Evolutionary conservation across 2,888 invertebrate genomes (phyloP), one percentile per base, ranked within the genome.

Genomic region (Pterostichus niger): DNA sequence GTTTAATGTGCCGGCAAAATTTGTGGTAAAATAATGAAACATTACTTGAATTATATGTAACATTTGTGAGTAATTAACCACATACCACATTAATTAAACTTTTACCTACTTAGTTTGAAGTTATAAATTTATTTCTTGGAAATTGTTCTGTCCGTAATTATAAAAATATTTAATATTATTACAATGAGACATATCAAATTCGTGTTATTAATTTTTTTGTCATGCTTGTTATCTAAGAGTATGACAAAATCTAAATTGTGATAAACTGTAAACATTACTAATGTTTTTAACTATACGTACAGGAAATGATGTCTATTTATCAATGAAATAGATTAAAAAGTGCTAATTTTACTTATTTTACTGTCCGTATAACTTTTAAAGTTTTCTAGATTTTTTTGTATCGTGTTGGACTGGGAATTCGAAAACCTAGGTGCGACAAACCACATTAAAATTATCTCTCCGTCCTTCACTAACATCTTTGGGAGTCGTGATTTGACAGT

Each of bases 41-140:
- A 31, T 59, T 10, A 59, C 11, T 31, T 9, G 31, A 11, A 31
- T 31, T 59, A 11, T 59, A 24, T 49, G 0, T 13, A 59, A 11
- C 59, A 59, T 33, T 31, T n/a, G n/a, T 59, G 24, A 59, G 59
- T 59, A 59, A 31, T 59, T 59, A 59, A 11, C 59, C 59, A 11
- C 59, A 59, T 59, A 59, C 59, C 59, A 59, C 59, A 59, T 59
- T n/a, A 59, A 59, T 59, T 59, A 59, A 31, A 59, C 31, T 59
- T n/a, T 59, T 59, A 59, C 31, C 17, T 59, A 59, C 11, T 59
- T 59, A 31, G 59, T 17, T 59, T 13, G 2, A 59, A 31, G 31
- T 31, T 4, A 59, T 31, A 17, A 24, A 31, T 9, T 59, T 5
- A 31, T 59, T 59, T 59, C 59, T 24, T 17, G n/a, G 59, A 59